A percentile compares a stretch with the other conserved stretches of the same genome.
These are phyloP conservation scores for Mandrillus leucophaeus DNA, from an alignment of 2,113 vertebrate species.

Conservation along the genomic window DNA sequence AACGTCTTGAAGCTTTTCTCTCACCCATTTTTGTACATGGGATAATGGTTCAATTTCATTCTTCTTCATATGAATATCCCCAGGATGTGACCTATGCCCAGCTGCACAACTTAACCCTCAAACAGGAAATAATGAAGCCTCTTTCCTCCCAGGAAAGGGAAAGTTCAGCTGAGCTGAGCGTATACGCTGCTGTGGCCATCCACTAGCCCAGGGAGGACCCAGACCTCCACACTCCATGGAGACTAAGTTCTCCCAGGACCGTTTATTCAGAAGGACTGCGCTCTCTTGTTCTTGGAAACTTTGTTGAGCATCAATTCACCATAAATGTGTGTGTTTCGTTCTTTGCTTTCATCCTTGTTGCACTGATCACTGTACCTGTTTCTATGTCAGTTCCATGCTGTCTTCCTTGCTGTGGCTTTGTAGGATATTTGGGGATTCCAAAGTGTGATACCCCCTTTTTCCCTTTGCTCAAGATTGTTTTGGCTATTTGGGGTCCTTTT, in stretches of 20 bases:
- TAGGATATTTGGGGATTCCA: background rate
- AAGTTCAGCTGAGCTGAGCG: background rate
- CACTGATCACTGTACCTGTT: background rate
- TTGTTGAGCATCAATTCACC: background rate
- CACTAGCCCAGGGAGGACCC: background rate
- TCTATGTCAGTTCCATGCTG: background rate
- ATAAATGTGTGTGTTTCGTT: background rate
- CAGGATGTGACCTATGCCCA: background rate
- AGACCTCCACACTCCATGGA: background rate
- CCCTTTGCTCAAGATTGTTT: background rate
- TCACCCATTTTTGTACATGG: background rate
- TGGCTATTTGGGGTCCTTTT: background rate
- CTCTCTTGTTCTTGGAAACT: background rate
- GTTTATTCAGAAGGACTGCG: background rate
- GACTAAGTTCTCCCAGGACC: background rate
- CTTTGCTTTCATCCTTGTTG: background rate
- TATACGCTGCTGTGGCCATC: background rate
- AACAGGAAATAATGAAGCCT: too few relatives aligned
- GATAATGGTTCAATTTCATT: background rate
- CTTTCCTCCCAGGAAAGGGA: background rate
- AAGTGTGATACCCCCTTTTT: background rate
- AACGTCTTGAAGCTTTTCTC: background rate
- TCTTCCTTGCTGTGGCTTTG: background rate
- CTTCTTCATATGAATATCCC: background rate
- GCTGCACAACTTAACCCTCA: too few relatives aligned